A percentile compares a stretch with the other conserved stretches of the same genome.
These are phyloP conservation scores for Chunga burmeisteri DNA, from an alignment of 2,113 vertebrate genomes.

Conservation along the genomic window DNA sequence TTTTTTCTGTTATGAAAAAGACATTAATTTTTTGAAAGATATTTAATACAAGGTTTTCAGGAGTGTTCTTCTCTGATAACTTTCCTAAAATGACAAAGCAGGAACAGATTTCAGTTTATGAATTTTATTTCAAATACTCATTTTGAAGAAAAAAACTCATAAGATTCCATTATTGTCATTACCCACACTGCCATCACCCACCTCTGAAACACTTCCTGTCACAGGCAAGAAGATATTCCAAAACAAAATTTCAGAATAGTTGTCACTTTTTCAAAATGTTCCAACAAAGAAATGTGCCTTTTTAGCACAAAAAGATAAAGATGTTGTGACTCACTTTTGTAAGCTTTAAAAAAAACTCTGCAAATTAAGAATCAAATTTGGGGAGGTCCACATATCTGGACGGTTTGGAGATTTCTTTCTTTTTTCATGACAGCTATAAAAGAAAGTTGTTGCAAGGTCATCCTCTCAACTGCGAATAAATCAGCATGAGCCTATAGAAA, in stretches of 20 bases:
- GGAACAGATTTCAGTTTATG: neutral
- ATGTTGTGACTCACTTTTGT: neutral
- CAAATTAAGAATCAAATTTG: neutral
- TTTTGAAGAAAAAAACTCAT: neutral
- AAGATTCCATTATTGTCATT: neutral
- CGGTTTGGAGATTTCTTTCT: neutral
- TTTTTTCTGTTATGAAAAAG: neutral
- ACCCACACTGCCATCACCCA: neutral
- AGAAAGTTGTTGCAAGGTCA: neutral
- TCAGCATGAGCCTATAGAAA: neutral
- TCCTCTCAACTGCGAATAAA: neutral
- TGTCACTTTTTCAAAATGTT: neutral
- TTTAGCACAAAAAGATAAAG: neutral
- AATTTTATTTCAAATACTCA: neutral
- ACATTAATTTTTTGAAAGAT: neutral
- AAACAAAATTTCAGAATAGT: neutral
- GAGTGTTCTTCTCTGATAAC: neutral
- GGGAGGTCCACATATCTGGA: accelerated
- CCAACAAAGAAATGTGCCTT: neutral
- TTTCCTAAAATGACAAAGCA: neutral
- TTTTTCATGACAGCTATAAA: neutral
- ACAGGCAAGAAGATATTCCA: neutral
- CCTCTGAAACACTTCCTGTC: neutral
- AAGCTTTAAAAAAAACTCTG: neutral
- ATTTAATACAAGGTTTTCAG: neutral